Evolutionary conservation across 2,797 vertebrate species (phyloP).

Genomic region (Amniataba percoides): DNA sequence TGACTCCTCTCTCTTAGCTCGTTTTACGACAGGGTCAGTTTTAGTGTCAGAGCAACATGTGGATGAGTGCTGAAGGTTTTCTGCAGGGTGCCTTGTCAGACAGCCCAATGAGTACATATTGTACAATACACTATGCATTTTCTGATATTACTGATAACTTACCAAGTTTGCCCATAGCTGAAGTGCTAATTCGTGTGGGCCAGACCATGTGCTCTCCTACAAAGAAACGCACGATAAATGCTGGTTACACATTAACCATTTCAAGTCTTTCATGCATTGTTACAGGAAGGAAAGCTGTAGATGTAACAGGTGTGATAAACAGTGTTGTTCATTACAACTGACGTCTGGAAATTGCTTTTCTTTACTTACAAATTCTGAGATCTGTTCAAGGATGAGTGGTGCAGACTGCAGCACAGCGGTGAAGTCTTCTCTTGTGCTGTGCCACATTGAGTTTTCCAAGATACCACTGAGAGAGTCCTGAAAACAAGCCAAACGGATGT

Average conservation of each 20-base stretch:
- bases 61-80: not conserved
- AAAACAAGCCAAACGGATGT: slow-evolving; percentile 8
- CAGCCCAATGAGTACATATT: not conserved
- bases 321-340: not conserved
- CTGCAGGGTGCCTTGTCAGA: not conserved
- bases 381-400: slow-evolving; percentile 65
- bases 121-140: not conserved
- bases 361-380: slow-evolving; percentile 59
- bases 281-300: not conserved
- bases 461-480: slow-evolving; percentile 76
- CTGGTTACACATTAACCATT: slow-evolving; percentile 35
- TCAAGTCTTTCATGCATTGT: not conserved
- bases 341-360: not conserved
- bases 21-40: slow-evolving; percentile 41
- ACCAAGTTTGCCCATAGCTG: slow-evolving; percentile 84
- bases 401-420: slow-evolving; percentile 74
- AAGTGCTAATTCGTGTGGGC: slow-evolving; percentile 59
- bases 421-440: slow-evolving; percentile 70
- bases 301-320: not conserved
- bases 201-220: slow-evolving; percentile 36
- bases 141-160: slow-evolving; percentile 15
- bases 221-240: slow-evolving; percentile 26
- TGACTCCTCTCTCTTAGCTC: not conserved
- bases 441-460: slow-evolving; percentile 65
- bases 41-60: slow-evolving; percentile 11